A percentile compares a stretch with the other conserved stretches of the same genome.
phyloP scores from a whole-genome alignment of 2,797 vertebrate genomes.

The Mycteria americana region DNA sequence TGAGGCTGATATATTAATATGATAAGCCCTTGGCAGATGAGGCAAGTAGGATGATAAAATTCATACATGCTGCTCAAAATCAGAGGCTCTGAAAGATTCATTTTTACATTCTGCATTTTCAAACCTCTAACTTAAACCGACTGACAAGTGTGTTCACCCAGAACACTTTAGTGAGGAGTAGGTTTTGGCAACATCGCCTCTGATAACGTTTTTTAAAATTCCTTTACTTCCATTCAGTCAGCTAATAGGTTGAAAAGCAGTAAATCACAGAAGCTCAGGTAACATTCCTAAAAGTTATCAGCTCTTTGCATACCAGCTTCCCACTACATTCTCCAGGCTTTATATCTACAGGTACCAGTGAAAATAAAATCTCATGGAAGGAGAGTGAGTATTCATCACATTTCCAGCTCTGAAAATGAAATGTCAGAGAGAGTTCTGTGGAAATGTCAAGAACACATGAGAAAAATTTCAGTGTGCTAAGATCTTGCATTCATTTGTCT shows the following conservation, averaged over 20 bases:
- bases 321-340: background rate
- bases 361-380: background rate
- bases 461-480: background rate
- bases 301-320: background rate
- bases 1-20: background rate
- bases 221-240: background rate
- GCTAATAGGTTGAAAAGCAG: background rate
- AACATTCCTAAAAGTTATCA: background rate
- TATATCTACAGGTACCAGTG: background rate
- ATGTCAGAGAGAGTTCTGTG: background rate
- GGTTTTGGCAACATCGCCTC: background rate
- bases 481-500: background rate
- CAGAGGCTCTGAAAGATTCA: background rate
- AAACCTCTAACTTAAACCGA: background rate
- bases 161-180: background rate
- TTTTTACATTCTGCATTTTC: background rate
- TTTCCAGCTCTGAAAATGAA: background rate
- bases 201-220: background rate
- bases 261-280: background rate
- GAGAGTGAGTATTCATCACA: background rate
- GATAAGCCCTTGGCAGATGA: background rate
- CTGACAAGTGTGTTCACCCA: background rate
- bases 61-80: background rate
- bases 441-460: background rate
- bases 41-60: background rate